Conservation (phyloP, 1,140 invertebrate species). For the Heterodera schachtii region DNA sequence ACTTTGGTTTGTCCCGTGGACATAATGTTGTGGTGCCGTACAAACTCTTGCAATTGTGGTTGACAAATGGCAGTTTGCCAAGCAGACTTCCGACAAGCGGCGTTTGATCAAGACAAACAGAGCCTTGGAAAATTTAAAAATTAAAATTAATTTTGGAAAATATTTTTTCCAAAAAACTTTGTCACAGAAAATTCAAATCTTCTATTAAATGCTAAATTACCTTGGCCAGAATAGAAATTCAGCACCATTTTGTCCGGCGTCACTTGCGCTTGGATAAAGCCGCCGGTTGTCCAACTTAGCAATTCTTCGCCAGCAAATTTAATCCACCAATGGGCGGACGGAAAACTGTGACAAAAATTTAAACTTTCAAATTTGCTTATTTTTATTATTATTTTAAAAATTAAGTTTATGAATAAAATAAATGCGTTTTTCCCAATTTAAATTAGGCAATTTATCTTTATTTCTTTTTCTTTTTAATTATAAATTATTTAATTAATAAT, state of each 20-base stretch:
- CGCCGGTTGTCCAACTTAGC: constrained; percentile 15
- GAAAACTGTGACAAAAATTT: neutral
- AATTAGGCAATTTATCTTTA: too few species aligned
- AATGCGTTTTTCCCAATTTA: too few species aligned
- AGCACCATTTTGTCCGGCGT: constrained; percentile 11
- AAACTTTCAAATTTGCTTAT: too few species aligned
- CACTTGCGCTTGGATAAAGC: constrained; percentile 16
- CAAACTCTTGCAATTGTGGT: constrained; percentile 11
- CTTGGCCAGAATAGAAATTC: constrained; percentile 13
- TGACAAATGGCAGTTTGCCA: constrained; percentile 10
- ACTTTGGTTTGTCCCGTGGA: constrained; percentile 8
- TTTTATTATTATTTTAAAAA: too few species aligned
- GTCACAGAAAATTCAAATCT: neutral
- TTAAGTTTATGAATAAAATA: too few species aligned
- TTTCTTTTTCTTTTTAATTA: too few species aligned
- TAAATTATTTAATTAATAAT: neutral
- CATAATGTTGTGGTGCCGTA: neutral
- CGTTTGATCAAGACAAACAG: constrained; percentile 11
- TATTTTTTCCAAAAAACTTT: neutral
- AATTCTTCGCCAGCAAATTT: constrained; percentile 4
- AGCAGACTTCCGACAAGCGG: neutral
- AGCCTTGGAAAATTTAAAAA: neutral
- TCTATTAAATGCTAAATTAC: neutral
- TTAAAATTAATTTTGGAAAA: neutral
- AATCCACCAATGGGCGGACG: constrained; percentile 16